Evolutionary conservation across 1,140 invertebrate genomes (phyloP).

Genomic region (Ceratina australensis): DNA sequence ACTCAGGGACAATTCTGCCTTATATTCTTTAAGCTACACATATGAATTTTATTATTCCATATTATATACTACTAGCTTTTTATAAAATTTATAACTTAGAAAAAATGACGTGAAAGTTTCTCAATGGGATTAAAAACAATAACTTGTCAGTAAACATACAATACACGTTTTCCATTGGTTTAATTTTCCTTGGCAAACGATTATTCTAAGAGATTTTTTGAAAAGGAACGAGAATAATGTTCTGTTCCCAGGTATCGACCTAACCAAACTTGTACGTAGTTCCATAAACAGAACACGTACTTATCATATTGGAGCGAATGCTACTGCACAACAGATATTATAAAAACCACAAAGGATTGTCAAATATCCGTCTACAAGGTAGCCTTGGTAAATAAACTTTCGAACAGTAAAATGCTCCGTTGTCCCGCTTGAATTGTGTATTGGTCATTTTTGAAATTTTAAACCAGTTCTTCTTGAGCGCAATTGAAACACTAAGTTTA

Average conservation of each 20-base stretch:
- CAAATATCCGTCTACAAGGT: constrained; percentile 36
- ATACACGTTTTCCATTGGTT: not conserved
- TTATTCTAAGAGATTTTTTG: not conserved
- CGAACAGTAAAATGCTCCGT: constrained; percentile 61
- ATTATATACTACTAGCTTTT: not conserved
- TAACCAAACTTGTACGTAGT: constrained; percentile 65
- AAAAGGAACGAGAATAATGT: constrained; percentile 36
- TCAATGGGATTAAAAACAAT: not conserved
- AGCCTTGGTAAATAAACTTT: constrained; percentile 71
- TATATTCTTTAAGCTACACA: not conserved
- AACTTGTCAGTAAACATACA: not conserved
- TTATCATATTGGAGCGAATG: constrained; percentile 7
- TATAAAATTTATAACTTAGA: not conserved
- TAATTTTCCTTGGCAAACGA: not conserved
- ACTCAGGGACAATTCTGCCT: not conserved
- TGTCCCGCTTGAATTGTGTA: constrained; percentile 75
- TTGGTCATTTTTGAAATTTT: constrained; percentile 80
- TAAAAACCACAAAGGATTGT: constrained; percentile 21
- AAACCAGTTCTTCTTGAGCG: constrained; percentile 67
- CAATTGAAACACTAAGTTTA: constrained; percentile 68
- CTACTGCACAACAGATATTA: constrained; percentile 12
- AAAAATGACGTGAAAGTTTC: not conserved
- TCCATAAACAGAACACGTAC: constrained; percentile 45
- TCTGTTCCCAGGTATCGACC: constrained; percentile 50
- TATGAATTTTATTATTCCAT: not conserved